Percentiles rank a stretch among this genome's conserved stretches.
phyloP scores from a whole-genome alignment of 2,113 vertebrate species.

The Seriola quinqueradiata region DNA sequence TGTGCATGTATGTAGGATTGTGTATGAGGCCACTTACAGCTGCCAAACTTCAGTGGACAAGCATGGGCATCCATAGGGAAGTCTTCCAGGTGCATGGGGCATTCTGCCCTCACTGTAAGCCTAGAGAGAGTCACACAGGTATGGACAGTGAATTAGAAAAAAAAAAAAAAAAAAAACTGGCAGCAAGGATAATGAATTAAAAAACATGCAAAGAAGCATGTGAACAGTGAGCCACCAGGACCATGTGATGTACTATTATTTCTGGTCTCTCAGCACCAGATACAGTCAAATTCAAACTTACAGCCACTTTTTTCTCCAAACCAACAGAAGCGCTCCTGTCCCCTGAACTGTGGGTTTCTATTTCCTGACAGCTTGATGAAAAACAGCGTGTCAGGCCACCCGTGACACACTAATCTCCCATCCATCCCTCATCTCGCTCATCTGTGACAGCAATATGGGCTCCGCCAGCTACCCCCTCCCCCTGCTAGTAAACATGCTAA shows the following conservation, averaged over 20 bases:
- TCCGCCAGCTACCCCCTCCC: conserved; percentile 54
- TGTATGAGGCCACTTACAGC: conserved; percentile 82
- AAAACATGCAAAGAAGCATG: background rate
- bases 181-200: background rate
- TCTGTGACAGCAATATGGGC: conserved; percentile 78
- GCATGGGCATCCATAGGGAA: conserved; percentile 90
- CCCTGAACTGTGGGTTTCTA: conserved; percentile 61
- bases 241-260: background rate
- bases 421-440: conserved; percentile 80
- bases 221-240: conserved; percentile 27
- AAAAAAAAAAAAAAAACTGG: background rate
- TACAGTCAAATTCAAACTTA: conserved; percentile 30
- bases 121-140: conserved; percentile 63
- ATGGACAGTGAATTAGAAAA: conserved; percentile 9
- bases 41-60: conserved; percentile 88
- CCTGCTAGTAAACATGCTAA: conserved; percentile 72
- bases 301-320: conserved; percentile 32
- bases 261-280: conserved; percentile 17
- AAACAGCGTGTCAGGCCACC: conserved; percentile 72
- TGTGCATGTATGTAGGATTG: background rate
- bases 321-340: conserved; percentile 56
- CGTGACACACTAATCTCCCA: conserved; percentile 79
- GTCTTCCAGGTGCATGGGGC: conserved; percentile 89
- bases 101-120: conserved; percentile 88
- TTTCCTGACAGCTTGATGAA: conserved; percentile 77